These are phyloP conservation scores for Caenorhabditis sp. DNA, from an alignment of 2,888 invertebrate genomes.

Conservation along the genomic window DNA sequence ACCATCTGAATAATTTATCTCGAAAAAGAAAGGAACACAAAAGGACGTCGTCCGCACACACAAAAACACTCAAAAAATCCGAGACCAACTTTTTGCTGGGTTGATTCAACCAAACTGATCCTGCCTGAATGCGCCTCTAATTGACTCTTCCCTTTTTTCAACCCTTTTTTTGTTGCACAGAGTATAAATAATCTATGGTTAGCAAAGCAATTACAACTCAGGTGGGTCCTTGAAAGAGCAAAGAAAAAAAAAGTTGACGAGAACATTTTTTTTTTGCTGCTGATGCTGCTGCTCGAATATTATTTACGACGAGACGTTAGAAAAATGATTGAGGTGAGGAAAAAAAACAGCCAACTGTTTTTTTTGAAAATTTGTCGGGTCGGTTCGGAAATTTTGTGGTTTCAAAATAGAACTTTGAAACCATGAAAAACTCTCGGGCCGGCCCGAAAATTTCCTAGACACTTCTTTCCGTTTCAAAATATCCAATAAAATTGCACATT, in stretches of 20 bases:
- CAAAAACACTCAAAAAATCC: too few relatives aligned
- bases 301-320: not conserved
- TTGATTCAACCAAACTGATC: not conserved
- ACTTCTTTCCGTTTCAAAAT: too few relatives aligned
- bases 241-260: not conserved
- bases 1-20: not conserved
- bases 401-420: too few relatives aligned
- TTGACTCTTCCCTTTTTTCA: too few relatives aligned
- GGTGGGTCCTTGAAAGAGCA: not conserved
- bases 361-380: too few relatives aligned
- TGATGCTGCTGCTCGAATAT: not conserved
- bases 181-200: not conserved
- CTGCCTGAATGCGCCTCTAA: too few relatives aligned
- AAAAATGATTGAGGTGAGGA: too few relatives aligned
- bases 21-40: not conserved
- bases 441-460: too few relatives aligned
- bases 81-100: not conserved
- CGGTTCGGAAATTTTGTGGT: too few relatives aligned
- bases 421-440: too few relatives aligned
- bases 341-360: too few relatives aligned
- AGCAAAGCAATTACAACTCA: not conserved
- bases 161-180: not conserved
- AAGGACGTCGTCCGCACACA: not conserved
- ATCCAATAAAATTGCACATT: too few relatives aligned
- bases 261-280: not conserved